Base-by-base conservation (phyloP, 2,888 invertebrate genomes). In the Carcina quercana region DNA sequence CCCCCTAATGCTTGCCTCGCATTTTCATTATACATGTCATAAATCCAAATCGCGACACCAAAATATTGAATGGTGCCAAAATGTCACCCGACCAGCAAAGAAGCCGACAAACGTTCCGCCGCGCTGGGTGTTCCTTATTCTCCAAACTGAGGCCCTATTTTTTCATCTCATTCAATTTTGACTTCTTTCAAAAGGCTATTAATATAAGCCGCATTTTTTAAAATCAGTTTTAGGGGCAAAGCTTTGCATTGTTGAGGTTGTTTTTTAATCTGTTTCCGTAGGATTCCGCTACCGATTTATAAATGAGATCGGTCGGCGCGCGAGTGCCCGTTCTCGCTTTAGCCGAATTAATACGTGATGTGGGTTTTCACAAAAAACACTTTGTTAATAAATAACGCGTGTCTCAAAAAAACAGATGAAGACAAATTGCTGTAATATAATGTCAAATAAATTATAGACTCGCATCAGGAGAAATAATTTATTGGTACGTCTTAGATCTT, bases 61-160 rank as follows among this genome's bases (percentile, higher is more conserved):
- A 80, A 78, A 75, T 78, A 80, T 76, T 83, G 82, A 78, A 83
- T 82, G 72, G 82, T 83, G 82, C 72, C 82, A 82, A 82, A 83
- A 79, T 83, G 83, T 82, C 83, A 83, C 74, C 75, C 64, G 67
- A 65, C 56, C 56, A 53, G 69, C 69, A 83, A 82, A 82, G 78
- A 55, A 15, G 58, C 83, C 83, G 82, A 75, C 83, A 80, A 80
- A 76, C 68, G 49, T 19, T 45, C 79, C 79, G 80, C 78, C 82
- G 40, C 73, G 37, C 67, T 83, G 83, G 83, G 83, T 82, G 83
- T 79, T 82, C 79, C 64, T 70, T 70, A 67, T 65, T 59, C 69
- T 58, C 66, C 67, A 70, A 64, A 58, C 65, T 66, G 78, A 78
- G 74, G 78, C 82, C 68, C 67, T 47, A 76, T 79, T 82, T 83